Evolutionary conservation across 2,888 invertebrate genomes (phyloP), one percentile per base, ranked within the genome.

Genomic region (Dendrolimus pini): DNA sequence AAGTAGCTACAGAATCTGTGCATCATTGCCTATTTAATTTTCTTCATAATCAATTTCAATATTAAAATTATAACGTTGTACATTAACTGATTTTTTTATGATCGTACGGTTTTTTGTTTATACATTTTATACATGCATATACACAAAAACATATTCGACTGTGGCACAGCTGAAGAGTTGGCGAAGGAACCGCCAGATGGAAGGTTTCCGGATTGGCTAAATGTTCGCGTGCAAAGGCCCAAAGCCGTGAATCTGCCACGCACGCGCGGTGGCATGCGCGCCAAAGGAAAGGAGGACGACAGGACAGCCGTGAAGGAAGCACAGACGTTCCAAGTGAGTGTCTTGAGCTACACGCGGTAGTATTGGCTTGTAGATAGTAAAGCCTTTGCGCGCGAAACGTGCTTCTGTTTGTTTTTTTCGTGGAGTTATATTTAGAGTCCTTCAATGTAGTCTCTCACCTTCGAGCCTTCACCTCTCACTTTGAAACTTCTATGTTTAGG

Each of bases 151-250:
- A 30, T 30, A 30, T 30, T 30, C 30, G 30, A 30, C 30, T 30
- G 30, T 30, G 30, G 30, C 30, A 52, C 74, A 92, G 92, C 92
- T 60, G 87, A 80, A 62, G 85, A 92, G 59, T 74, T 92, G 61
- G 83, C 85, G 7, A 79, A 85, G 61, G 89, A 91, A 64, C 91
- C 91, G 1, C 90, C 91, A 7, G 71, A 68, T 41, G 84, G 85
- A 52, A 82, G 91, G 63, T 91, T 89, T 70, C 72, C 85, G 64
- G 84, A 89, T 76, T 85, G 91, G 91, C 58, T 89, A 70, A 75
- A 86, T 69, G 77, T 82, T 60, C 85, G 87, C 58, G 83, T 88
- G 55, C 89, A 90, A 63, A 81, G 90, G 63, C 85, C 84, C 56
- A 83, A 83, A 63, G 80, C 70, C 12, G 69, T 72, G 58, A 64